A percentile compares a stretch with the other conserved stretches of the same genome.
Conservation (phyloP, 2,113 vertebrate species). For the Colinus virginianus region DNA sequence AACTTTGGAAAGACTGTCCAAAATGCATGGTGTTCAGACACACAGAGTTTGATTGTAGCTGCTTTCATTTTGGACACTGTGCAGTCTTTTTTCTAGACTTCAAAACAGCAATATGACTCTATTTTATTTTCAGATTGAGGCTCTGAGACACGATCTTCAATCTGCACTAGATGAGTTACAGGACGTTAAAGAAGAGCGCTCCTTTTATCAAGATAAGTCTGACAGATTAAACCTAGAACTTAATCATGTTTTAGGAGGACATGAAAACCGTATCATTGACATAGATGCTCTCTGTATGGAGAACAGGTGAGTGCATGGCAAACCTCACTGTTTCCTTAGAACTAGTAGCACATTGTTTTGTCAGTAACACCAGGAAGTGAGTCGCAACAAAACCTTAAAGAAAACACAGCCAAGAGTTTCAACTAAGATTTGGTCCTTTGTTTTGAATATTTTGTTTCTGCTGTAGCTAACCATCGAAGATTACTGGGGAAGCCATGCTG, state of each 20-base stretch:
- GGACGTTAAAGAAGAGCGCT: slow-evolving; percentile 90
- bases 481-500: not conserved
- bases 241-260: slow-evolving; percentile 91
- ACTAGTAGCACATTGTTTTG: not conserved
- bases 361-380: not conserved
- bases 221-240: slow-evolving; percentile 94
- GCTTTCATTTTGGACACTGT: not conserved
- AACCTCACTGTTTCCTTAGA: not conserved
- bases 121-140: slow-evolving; percentile 84
- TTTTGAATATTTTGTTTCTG: not conserved
- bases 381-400: not conserved
- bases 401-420: not conserved
- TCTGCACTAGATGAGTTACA: slow-evolving; percentile 90
- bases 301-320: slow-evolving; percentile 83
- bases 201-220: slow-evolving; percentile 93
- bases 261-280: slow-evolving; percentile 90
- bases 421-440: not conserved
- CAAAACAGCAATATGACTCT: not conserved
- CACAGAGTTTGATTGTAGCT: not conserved
- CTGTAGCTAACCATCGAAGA: not conserved
- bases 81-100: not conserved
- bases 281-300: slow-evolving; percentile 97
- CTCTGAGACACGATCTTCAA: slow-evolving; percentile 88
- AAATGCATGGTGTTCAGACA: not conserved
- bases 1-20: not conserved